These are phyloP conservation scores for Saguinus midas DNA, from an alignment of 2,113 vertebrate genomes.

Conservation along the genomic window DNA sequence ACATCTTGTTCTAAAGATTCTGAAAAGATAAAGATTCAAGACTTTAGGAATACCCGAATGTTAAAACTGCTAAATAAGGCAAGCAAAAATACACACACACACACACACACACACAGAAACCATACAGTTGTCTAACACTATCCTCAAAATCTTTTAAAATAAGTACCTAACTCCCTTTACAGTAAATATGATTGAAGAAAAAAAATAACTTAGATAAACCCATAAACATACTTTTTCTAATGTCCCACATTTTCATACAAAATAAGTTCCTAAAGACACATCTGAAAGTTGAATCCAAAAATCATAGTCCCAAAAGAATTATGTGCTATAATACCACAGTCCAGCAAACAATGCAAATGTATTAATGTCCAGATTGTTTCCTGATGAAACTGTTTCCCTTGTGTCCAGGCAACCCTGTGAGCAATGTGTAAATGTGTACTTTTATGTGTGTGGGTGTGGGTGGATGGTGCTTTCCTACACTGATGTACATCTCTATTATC, in stretches of 20 bases:
- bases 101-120: background rate
- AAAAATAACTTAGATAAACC: background rate
- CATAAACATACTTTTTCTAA: background rate
- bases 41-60: slow-evolving; percentile 59
- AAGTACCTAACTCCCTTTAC: background rate
- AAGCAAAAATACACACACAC: background rate
- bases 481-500: slow-evolving; percentile 16
- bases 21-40: slow-evolving; percentile 70
- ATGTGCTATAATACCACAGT: background rate
- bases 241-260: background rate
- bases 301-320: slow-evolving; percentile 9
- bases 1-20: slow-evolving; percentile 76
- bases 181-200: background rate
- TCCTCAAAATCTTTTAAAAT: slow-evolving; percentile 21
- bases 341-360: background rate
- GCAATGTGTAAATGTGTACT: background rate
- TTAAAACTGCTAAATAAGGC: slow-evolving; percentile 33
- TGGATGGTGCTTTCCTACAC: background rate
- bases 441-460: background rate
- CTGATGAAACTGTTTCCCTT: background rate
- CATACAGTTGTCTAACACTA: background rate
- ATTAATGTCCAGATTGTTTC: background rate
- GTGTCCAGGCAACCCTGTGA: background rate
- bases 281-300: slow-evolving; percentile 25
- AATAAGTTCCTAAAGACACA: background rate